These are phyloP conservation scores for Dusona sp. DNA, from an alignment of 2,888 invertebrate genomes.

Conservation along the genomic window DNA sequence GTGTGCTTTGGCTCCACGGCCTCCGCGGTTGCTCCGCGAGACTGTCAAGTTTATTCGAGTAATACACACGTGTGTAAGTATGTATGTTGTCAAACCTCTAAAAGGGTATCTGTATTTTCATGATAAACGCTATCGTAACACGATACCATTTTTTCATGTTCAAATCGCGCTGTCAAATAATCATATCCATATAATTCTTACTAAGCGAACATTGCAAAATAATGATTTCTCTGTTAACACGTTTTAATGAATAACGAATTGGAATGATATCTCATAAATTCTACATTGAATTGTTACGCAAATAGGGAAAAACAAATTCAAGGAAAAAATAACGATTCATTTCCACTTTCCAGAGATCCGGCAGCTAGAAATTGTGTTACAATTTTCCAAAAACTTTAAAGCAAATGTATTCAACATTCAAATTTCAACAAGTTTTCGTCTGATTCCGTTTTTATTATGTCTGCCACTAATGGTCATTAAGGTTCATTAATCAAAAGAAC, in stretches of 20 bases:
- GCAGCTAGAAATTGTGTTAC: background rate
- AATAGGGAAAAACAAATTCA: background rate
- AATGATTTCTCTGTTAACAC: background rate
- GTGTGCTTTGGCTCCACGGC: constrained; percentile 18
- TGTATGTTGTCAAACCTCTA: background rate
- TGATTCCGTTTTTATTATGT: background rate
- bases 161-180: background rate
- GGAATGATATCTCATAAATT: background rate
- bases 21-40: constrained; percentile 17
- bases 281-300: background rate
- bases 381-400: background rate
- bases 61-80: too few relatives aligned
- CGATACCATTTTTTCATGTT: constrained; percentile 1
- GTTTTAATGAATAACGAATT: background rate
- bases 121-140: constrained; percentile 21
- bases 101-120: constrained; percentile 4
- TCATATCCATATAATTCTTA: background rate
- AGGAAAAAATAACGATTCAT: too few relatives aligned
- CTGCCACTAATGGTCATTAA: background rate
- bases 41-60: constrained; percentile 19
- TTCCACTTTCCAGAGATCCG: too few relatives aligned
- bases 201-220: background rate
- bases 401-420: background rate
- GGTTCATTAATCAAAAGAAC: too few relatives aligned
- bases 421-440: background rate